These are phyloP conservation scores for Parambassis ranga DNA, from an alignment of 2,797 vertebrate species.

Conservation along the genomic window DNA sequence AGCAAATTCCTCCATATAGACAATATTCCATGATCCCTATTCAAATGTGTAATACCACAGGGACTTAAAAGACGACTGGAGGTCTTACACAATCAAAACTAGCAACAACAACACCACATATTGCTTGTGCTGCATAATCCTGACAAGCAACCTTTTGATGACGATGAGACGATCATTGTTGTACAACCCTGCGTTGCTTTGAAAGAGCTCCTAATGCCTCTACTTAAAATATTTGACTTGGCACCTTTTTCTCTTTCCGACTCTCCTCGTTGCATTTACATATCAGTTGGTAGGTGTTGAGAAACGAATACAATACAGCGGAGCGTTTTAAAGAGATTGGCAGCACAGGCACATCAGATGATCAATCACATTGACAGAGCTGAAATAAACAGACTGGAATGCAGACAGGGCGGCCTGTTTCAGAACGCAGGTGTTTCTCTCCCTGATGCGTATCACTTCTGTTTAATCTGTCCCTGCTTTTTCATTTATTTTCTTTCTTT, in stretches of 20 bases:
- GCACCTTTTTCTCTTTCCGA: slow-evolving; percentile 36
- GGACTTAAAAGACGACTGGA: slow-evolving; percentile 44
- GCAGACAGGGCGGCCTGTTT: slow-evolving; percentile 44
- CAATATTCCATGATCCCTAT: slow-evolving; percentile 49
- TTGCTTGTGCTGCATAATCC: slow-evolving; percentile 44
- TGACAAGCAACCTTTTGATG: slow-evolving; percentile 51
- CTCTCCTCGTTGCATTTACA: slow-evolving; percentile 50
- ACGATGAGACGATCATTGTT: slow-evolving; percentile 49
- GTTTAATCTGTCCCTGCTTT: slow-evolving; percentile 28
- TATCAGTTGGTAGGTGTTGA: slow-evolving; percentile 52
- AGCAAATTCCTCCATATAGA: slow-evolving; percentile 39
- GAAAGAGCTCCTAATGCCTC: slow-evolving; percentile 39
- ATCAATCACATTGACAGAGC: slow-evolving; percentile 70
- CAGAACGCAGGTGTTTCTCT: slow-evolving; percentile 61
- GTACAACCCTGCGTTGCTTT: slow-evolving; percentile 40
- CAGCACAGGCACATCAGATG: slow-evolving; percentile 57
- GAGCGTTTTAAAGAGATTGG: slow-evolving; percentile 42
- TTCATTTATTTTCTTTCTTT: not conserved
- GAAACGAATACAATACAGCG: slow-evolving; percentile 3
- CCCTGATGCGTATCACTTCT: slow-evolving; percentile 43
- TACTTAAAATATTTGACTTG: slow-evolving; percentile 62
- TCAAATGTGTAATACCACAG: slow-evolving; percentile 47
- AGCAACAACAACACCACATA: slow-evolving; percentile 27
- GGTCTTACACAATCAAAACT: slow-evolving; percentile 51
- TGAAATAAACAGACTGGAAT: slow-evolving; percentile 60